Conservation (phyloP, 2,797 vertebrate genomes). For the Notamacropus eugenii region DNA sequence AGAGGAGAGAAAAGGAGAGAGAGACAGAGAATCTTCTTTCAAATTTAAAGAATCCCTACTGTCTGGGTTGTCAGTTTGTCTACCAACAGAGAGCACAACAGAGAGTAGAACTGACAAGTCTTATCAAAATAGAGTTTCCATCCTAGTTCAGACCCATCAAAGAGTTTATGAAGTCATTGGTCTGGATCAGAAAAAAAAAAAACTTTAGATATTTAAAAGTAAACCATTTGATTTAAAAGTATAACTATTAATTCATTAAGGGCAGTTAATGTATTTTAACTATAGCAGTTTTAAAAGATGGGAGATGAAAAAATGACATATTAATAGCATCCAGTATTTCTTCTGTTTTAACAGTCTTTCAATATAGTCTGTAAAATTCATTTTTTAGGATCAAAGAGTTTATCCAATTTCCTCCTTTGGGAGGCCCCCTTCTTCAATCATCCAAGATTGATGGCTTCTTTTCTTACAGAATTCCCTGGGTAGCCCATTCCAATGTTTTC, state of each 20-base stretch:
- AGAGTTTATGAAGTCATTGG: neutral
- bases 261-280: neutral
- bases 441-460: neutral
- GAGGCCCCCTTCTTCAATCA: neutral
- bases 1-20: neutral
- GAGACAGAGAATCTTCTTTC: neutral
- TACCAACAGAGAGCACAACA: neutral
- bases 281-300: neutral
- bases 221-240: neutral
- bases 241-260: neutral
- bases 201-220: neutral
- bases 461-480: neutral
- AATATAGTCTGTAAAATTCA: neutral
- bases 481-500: neutral
- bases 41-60: neutral
- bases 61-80: neutral
- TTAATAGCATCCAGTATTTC: neutral
- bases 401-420: neutral
- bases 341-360: neutral
- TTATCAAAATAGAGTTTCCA: neutral
- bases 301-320: neutral
- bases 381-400: neutral
- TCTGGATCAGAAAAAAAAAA: neutral
- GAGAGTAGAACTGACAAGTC: neutral
- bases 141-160: neutral